A percentile compares a stretch with the other conserved stretches of the same genome.
Conservation (phyloP, 2,797 vertebrate genomes). For the Dipus sagitta region DNA sequence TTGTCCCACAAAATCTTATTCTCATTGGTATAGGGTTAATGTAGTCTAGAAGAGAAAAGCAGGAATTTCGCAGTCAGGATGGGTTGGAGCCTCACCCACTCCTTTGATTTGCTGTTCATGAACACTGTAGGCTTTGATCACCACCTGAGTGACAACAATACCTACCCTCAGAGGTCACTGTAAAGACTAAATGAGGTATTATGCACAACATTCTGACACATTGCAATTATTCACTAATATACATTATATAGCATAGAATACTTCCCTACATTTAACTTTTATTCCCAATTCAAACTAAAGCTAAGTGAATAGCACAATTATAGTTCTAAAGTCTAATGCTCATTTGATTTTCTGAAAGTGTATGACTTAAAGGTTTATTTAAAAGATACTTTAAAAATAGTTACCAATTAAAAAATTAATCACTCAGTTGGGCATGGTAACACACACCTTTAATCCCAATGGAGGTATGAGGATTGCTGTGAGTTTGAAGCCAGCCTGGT, state of each 20-base stretch:
- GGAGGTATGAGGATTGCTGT: too few species aligned
- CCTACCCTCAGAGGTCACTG: not conserved
- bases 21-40: not conserved
- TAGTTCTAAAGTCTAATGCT: not conserved
- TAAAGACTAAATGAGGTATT: not conserved
- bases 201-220: not conserved
- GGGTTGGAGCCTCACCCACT: not conserved
- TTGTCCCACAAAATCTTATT: not conserved
- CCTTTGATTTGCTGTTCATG: not conserved
- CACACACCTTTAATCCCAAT: not conserved
- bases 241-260: not conserved
- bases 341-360: constrained; percentile 49
- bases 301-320: not conserved
- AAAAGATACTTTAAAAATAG: constrained; percentile 1
- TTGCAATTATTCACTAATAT: not conserved
- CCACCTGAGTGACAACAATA: not conserved
- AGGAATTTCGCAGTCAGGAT: not conserved
- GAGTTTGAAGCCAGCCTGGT: too few species aligned
- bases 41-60: not conserved
- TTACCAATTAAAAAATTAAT: constrained; percentile 47
- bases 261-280: not conserved
- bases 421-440: not conserved
- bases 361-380: not conserved
- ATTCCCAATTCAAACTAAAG: not conserved
- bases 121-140: not conserved